A percentile compares a stretch with the other conserved stretches of the same genome.
These are phyloP conservation scores for Pristionchus pacificus DNA, from an alignment of 1,140 invertebrate species.

Conservation along the genomic window DNA sequence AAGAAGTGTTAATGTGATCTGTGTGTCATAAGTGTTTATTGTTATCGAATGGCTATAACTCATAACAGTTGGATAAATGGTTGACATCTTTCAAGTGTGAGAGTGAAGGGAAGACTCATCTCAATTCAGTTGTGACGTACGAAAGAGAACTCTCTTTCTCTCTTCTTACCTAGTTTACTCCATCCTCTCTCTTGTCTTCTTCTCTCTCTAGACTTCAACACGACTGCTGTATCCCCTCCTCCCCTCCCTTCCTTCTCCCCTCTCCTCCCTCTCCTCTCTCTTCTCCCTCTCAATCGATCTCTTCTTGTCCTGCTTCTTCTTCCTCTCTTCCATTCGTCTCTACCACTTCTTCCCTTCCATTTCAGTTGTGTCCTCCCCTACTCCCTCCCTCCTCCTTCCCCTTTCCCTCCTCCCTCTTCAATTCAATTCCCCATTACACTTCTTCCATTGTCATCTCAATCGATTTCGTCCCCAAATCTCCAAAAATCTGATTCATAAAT, in stretches of 20 bases:
- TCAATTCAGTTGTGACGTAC: too few species aligned
- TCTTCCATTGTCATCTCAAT: background rate
- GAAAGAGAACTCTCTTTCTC: background rate
- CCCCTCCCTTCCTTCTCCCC: background rate
- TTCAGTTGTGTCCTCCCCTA: background rate
- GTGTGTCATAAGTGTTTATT: too few species aligned
- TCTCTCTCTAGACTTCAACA: too few species aligned
- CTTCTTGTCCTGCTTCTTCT: too few species aligned
- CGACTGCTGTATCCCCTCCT: too few species aligned
- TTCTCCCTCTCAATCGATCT: background rate
- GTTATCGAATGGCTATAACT: background rate
- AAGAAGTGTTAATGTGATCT: too few species aligned
- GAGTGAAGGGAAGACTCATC: too few species aligned
- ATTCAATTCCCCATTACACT: too few species aligned
- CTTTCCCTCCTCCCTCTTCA: background rate
- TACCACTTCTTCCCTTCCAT: background rate
- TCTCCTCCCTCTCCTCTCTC: background rate
- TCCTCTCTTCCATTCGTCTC: background rate
- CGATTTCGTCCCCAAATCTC: background rate
- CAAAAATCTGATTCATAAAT: background rate
- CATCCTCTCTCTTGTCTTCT: background rate
- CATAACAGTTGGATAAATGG: background rate
- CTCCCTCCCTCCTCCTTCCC: background rate
- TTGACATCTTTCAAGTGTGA: background rate
- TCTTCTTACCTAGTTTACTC: background rate